phyloP scores from a whole-genome alignment of 2,888 invertebrate genomes.

The Cryptophagus acutangulus region DNA sequence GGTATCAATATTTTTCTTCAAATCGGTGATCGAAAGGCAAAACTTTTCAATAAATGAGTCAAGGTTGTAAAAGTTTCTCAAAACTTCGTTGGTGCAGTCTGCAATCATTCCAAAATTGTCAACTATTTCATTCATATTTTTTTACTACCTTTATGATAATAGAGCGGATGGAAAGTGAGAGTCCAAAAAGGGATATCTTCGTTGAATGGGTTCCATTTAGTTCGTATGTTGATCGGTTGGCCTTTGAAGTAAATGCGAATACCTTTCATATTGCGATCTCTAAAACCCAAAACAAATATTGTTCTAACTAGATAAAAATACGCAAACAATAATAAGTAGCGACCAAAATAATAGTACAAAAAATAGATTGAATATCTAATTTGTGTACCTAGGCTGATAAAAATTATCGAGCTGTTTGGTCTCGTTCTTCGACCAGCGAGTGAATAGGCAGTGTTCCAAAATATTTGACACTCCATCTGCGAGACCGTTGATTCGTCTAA shows the following conservation, averaged over 20 bases:
- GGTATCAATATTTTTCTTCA: slow-evolving; percentile 45
- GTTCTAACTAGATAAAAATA: neutral
- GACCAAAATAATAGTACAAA: too few relatives aligned
- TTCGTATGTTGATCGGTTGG: slow-evolving; percentile 60
- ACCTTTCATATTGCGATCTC: slow-evolving; percentile 68
- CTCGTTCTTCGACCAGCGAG: slow-evolving; percentile 53
- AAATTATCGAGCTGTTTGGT: slow-evolving; percentile 48
- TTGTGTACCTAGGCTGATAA: slow-evolving; percentile 57
- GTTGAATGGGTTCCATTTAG: slow-evolving; percentile 83
- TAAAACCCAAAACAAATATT: slow-evolving; percentile 37
- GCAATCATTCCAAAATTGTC: too few relatives aligned
- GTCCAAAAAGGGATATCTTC: slow-evolving; percentile 74
- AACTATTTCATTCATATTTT: too few relatives aligned
- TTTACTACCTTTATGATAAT: slow-evolving; percentile 67
- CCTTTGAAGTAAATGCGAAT: slow-evolving; percentile 74
- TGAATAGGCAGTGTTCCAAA: slow-evolving; percentile 64
- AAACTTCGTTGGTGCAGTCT: slow-evolving; percentile 40
- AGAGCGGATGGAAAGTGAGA: slow-evolving; percentile 75
- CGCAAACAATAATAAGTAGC: too few relatives aligned
- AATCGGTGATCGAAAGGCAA: slow-evolving; percentile 52
- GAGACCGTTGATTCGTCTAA: slow-evolving; percentile 65
- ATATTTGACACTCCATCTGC: slow-evolving; percentile 65
- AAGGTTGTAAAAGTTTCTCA: slow-evolving; percentile 53
- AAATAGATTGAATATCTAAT: too few relatives aligned
- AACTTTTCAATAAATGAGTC: slow-evolving; percentile 57